A percentile compares a stretch with the other conserved stretches of the same genome.
Evolutionary conservation across 2,113 vertebrate genomes (phyloP).

Genomic region (Perca schrenkii): DNA sequence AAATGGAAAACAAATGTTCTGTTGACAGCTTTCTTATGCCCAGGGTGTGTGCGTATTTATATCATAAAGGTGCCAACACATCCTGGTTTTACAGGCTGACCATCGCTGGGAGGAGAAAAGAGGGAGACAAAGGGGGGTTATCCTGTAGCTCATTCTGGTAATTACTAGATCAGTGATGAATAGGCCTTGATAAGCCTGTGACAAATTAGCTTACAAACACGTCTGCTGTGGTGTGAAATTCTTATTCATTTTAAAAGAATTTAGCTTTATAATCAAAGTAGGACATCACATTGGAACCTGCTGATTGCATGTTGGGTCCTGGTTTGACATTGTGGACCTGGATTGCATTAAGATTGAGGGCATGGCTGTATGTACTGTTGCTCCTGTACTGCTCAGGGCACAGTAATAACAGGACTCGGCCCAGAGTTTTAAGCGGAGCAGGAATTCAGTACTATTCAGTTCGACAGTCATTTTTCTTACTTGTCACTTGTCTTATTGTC

Average conservation of each 20-base stretch:
- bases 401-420: constrained; percentile 12
- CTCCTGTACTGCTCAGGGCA: constrained; percentile 3
- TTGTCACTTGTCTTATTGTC: constrained; percentile 78
- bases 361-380: background rate
- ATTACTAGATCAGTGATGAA: constrained; percentile 69
- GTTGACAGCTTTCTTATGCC: constrained; percentile 88
- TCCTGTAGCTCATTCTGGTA: constrained; percentile 64
- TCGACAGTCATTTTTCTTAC: constrained; percentile 36
- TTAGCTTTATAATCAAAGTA: constrained; percentile 27
- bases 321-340: constrained; percentile 16
- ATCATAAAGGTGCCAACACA: constrained; percentile 86
- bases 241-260: constrained; percentile 49
- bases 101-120: constrained; percentile 65
- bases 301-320: constrained; percentile 23
- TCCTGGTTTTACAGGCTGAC: constrained; percentile 79
- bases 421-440: constrained; percentile 6
- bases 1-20: constrained; percentile 89
- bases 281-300: constrained; percentile 36
- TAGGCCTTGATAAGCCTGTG: constrained; percentile 58
- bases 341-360: background rate
- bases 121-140: constrained; percentile 33
- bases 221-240: constrained; percentile 52
- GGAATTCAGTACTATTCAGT: constrained; percentile 51
- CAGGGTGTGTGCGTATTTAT: constrained; percentile 86
- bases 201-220: constrained; percentile 64